A percentile compares a stretch with the other conserved stretches of the same genome.
Evolutionary conservation across 2,888 invertebrate genomes (phyloP).

Genomic region (Phengaris alcon): DNA sequence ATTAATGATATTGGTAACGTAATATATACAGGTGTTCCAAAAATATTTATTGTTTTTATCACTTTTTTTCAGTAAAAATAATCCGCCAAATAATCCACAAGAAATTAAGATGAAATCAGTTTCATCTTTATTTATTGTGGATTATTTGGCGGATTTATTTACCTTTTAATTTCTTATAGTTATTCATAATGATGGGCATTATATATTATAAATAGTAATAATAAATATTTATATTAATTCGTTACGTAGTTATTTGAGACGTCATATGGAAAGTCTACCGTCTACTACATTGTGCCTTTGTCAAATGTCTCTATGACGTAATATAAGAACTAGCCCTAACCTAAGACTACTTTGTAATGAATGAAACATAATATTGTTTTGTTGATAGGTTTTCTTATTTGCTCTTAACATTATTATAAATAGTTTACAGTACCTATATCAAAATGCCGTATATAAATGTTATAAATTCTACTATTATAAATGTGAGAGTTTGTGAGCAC

Average conservation of each 20-base stretch:
- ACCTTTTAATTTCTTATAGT: no score
- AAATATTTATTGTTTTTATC: neutral
- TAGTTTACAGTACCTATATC: no score
- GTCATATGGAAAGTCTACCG: neutral
- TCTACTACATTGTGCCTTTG: neutral
- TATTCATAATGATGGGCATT: no score
- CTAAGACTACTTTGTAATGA: neutral
- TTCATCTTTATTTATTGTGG: neutral
- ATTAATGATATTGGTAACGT: conserved; percentile 38
- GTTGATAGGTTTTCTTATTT: neutral
- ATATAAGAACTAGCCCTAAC: neutral
- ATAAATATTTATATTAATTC: no score
- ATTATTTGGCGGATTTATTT: no score
- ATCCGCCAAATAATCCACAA: no score
- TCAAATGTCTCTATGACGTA: neutral
- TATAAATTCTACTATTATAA: no score
- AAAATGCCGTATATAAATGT: no score
- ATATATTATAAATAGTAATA: no score
- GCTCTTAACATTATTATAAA: neutral
- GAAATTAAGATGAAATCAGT: no score
- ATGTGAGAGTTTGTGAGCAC: no score
- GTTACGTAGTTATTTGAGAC: neutral
- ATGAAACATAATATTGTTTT: no score
- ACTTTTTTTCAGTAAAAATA: neutral
- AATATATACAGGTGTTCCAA: conserved; percentile 35